Base-by-base conservation (phyloP, 2,888 invertebrate genomes). In the Harpalus rufipes region DNA sequence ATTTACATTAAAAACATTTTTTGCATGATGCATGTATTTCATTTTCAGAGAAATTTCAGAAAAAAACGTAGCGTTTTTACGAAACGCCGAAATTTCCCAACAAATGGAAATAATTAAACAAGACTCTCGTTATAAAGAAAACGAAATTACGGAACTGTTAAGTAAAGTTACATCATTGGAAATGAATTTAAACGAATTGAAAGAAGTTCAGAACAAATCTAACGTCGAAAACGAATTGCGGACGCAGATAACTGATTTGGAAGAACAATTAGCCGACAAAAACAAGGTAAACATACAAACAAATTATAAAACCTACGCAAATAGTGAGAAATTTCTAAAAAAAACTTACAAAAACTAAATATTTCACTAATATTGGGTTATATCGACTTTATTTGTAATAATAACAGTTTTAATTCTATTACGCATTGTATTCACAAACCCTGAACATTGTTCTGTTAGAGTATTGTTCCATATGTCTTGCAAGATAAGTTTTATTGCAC, bases 51-150 rank as follows among this genome's bases (percentile, higher is more conserved):
- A 96, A 87, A 94, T 94, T 74, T 93, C 94, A 7, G 96, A 96
- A 87, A 96, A 96, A 88, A 95, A 96, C 89, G 94, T 94, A 1
- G 95, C 95, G 0, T 90, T 96, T 78, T 89, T 97, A 82, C 93
- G 96, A 74, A 97, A 96, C 90, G 96, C 96, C 1, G 95, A 96
- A 91, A 94, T 96, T 88, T 96, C 96, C 0, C 96, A 96, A 89
- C 95, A 95, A 86, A 93, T 96, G 88, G 96, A 96, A 90, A 92
- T 96, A 88, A 93, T 95, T 0, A 94, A 94, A 88, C 95, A 96
- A 88, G 94, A 96, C 87, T 93, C 95, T 89, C 93, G 95, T 18
- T 93, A 94, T 86, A 95, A 96, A 88, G 94, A 95, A 89, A 89
- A 90, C 0, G 95, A 95, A 89, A 92, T 93, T 84, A 90, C 90